phyloP scores from a whole-genome alignment of 2,888 invertebrate genomes.

The Euzetes globulus region DNA sequence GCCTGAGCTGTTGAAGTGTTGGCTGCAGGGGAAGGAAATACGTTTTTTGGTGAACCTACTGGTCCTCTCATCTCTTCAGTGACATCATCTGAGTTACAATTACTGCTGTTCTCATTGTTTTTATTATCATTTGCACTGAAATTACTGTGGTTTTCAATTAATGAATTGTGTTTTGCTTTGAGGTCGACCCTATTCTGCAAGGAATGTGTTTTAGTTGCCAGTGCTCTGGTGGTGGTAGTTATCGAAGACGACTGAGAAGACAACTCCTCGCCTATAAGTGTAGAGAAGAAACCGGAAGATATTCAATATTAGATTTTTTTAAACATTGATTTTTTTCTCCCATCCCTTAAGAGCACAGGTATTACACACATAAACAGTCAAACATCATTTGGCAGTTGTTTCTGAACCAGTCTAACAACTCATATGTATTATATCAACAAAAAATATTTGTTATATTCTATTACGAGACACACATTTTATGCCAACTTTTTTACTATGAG shows the following conservation, averaged over 20 bases:
- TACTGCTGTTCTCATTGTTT: neutral
- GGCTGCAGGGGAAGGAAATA: constrained; percentile 40
- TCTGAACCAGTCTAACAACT: constrained; percentile 12
- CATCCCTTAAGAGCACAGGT: neutral
- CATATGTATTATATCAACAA: neutral
- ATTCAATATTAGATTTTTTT: neutral
- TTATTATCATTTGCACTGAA: neutral
- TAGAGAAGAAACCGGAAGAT: constrained; percentile 21
- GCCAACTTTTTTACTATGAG: neutral
- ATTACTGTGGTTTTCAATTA: constrained; percentile 5
- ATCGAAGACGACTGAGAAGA: neutral
- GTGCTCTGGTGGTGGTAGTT: neutral
- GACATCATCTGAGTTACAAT: neutral
- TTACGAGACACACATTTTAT: constrained; percentile 11
- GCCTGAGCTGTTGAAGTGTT: constrained; percentile 31
- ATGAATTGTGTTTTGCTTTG: neutral
- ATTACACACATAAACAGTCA: neutral
- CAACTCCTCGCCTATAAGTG: constrained; percentile 1
- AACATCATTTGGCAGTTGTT: neutral
- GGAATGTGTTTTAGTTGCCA: neutral
- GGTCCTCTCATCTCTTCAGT: constrained; percentile 3
- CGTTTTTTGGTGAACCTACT: constrained; percentile 38
- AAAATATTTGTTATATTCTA: neutral
- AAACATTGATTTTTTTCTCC: neutral
- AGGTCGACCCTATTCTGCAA: neutral